These are phyloP conservation scores for Stomorhina lunata DNA, from an alignment of 2,888 invertebrate species.

Conservation along the genomic window DNA sequence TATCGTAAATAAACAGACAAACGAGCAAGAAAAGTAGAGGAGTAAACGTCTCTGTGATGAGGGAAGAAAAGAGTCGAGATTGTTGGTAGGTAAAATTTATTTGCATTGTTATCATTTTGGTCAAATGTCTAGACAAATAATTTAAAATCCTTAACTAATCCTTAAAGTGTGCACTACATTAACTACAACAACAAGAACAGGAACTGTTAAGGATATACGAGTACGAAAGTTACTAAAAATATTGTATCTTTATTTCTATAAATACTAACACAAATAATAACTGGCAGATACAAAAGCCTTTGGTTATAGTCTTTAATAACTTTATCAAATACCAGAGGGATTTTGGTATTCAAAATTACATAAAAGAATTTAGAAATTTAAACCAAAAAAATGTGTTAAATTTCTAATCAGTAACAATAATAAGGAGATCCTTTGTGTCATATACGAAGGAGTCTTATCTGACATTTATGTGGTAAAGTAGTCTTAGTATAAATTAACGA, in stretches of 20 bases:
- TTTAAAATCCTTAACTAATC: slow-evolving; percentile 62
- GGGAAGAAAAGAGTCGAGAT: neutral
- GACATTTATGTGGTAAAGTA: slow-evolving; percentile 11
- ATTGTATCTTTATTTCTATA: neutral
- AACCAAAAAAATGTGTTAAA: slow-evolving; percentile 24
- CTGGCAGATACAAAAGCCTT: neutral
- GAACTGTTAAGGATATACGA: neutral
- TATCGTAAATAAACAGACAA: slow-evolving; percentile 53
- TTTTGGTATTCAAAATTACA: neutral
- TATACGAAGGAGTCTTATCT: slow-evolving; percentile 8
- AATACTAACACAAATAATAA: slow-evolving; percentile 24
- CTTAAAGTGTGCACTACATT: slow-evolving; percentile 58
- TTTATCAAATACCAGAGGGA: slow-evolving; percentile 35
- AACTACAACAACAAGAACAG: slow-evolving; percentile 15
- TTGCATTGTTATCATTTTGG: slow-evolving; percentile 34
- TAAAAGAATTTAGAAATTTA: neutral
- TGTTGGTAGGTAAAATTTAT: slow-evolving; percentile 14
- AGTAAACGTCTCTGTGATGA: neutral
- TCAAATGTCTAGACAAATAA: slow-evolving; percentile 64
- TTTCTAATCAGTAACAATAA: slow-evolving; percentile 46
- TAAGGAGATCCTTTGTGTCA: slow-evolving; percentile 3
- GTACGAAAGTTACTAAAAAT: slow-evolving; percentile 3
- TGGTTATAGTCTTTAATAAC: slow-evolving; percentile 13
- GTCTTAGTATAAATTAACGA: neutral
- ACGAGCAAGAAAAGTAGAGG: neutral